Percentiles rank a stretch among this genome's conserved stretches.
Evolutionary conservation across 2,888 invertebrate species (phyloP).

Genomic region (Macaria liturata): DNA sequence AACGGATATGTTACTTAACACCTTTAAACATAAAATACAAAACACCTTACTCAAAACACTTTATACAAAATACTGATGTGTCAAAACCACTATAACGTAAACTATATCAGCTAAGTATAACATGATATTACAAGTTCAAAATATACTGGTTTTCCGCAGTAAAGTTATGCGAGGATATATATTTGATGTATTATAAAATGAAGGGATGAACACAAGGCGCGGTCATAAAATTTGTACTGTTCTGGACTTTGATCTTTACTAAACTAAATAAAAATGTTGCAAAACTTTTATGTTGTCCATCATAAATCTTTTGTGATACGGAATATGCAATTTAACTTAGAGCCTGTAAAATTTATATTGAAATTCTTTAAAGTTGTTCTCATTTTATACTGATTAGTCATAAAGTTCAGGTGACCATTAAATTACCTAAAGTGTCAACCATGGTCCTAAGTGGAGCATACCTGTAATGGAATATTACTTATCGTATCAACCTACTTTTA

Average conservation of each 20-base stretch:
- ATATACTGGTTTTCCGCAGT: constrained; percentile 5
- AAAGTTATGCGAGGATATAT: constrained; percentile 13
- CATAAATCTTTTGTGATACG: background rate
- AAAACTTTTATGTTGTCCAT: constrained; percentile 1
- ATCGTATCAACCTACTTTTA: too few species aligned
- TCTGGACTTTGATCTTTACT: constrained; percentile 11
- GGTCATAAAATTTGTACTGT: constrained; percentile 22
- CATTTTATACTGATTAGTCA: too few species aligned
- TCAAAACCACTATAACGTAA: constrained; percentile 4
- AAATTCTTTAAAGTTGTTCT: too few species aligned
- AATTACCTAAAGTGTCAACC: too few species aligned
- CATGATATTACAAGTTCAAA: background rate
- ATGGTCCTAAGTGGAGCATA: too few species aligned
- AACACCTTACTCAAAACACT: constrained; percentile 3
- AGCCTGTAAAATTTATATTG: too few species aligned
- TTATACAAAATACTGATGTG: constrained; percentile 11
- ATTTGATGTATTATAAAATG: constrained; percentile 18
- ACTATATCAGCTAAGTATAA: constrained; percentile 3
- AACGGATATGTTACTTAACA: too few species aligned
- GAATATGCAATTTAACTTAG: background rate
- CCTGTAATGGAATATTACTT: too few species aligned
- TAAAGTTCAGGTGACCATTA: too few species aligned
- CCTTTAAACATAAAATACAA: too few species aligned
- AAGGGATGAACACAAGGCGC: constrained; percentile 19
- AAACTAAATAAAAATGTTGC: constrained; percentile 6